Conservation (phyloP, 1,140 invertebrate genomes). For the Catajapyx aquilonaris region DNA sequence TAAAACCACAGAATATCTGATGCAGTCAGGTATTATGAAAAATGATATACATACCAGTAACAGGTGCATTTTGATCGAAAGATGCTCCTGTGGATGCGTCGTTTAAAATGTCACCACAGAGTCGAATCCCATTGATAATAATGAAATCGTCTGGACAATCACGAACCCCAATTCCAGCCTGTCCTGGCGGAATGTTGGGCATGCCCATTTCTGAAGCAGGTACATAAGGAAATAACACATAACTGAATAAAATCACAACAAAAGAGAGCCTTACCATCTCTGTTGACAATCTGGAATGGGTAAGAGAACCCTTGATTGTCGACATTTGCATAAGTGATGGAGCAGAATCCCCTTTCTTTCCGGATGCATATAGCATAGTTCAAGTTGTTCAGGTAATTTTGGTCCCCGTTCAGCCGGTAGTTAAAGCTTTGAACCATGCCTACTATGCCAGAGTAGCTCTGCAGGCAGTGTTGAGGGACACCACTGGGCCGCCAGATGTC, state of each 20-base stretch:
- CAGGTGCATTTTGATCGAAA: constrained; percentile 36
- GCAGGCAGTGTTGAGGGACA: constrained; percentile 39
- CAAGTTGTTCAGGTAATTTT: constrained; percentile 53
- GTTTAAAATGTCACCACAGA: constrained; percentile 50
- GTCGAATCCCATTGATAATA: constrained; percentile 35
- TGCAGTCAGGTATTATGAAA: too few species aligned
- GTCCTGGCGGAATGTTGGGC: constrained; percentile 31
- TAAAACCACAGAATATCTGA: too few species aligned
- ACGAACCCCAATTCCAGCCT: constrained; percentile 45
- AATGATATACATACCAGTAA: constrained; percentile 28
- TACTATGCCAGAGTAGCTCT: constrained; percentile 34
- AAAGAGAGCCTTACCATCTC: constrained; percentile 22
- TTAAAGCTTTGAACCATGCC: constrained; percentile 49
- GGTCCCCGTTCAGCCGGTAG: too few species aligned
- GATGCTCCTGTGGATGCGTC: constrained; percentile 35
- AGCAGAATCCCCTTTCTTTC: constrained; percentile 35
- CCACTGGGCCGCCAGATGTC: constrained; percentile 21
- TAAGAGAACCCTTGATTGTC: constrained; percentile 24
- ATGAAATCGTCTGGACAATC: constrained; percentile 52
- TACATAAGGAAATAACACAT: too few species aligned
- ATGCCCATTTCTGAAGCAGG: too few species aligned
- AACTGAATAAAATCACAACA: too few species aligned
- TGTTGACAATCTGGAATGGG: constrained; percentile 38
- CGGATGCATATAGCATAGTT: constrained; percentile 56
- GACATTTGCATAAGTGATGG: constrained; percentile 35